Conservation (phyloP, 1,140 invertebrate species). For the Trichogramma pretiosum region DNA sequence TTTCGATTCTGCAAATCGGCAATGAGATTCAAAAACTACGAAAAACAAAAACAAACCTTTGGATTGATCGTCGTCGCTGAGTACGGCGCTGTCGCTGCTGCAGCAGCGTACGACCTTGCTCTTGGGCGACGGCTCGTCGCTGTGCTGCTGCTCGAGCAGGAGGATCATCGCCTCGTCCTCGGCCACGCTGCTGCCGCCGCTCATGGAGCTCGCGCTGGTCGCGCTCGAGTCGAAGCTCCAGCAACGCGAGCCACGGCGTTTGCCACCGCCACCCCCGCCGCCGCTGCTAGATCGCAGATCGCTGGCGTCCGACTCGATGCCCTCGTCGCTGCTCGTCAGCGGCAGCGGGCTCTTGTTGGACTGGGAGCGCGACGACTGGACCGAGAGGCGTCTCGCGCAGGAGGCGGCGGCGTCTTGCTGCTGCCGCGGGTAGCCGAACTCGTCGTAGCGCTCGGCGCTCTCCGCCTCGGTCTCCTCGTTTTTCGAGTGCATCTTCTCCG, state of each 20-base stretch:
- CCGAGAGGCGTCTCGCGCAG: neutral
- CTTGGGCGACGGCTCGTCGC: no score
- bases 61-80: conserved; percentile 46
- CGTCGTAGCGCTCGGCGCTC: conserved; percentile 33
- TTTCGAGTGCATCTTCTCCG: no score
- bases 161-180: conserved; percentile 28
- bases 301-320: conserved; percentile 34
- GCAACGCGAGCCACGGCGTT: conserved; percentile 23
- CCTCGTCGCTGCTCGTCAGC: conserved; percentile 39
- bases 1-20: no score
- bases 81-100: conserved; percentile 48
- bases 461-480: no score
- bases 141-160: conserved; percentile 20
- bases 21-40: no score
- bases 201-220: no score
- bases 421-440: conserved; percentile 25
- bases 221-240: conserved; percentile 36
- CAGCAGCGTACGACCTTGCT: conserved; percentile 39
- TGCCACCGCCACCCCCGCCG: conserved; percentile 24
- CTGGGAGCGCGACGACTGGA: neutral
- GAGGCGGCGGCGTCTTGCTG: neutral
- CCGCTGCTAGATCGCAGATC: no score
- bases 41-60: no score
- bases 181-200: no score
- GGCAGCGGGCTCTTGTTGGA: conserved; percentile 31